Evolutionary conservation across 2,888 invertebrate species (phyloP).

Genomic region (Glaucopsyche alexis): DNA sequence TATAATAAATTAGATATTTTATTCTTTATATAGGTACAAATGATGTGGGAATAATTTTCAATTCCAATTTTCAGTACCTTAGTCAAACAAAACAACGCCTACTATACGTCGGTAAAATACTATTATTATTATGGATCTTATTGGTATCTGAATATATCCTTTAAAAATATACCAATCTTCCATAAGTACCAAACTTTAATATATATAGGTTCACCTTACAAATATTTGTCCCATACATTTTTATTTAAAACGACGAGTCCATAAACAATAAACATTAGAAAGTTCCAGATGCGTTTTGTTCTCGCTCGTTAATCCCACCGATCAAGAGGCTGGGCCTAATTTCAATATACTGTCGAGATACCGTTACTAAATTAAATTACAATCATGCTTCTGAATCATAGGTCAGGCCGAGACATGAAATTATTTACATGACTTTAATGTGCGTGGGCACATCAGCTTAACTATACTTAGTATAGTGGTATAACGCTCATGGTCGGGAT

Average conservation of each 20-base stretch:
- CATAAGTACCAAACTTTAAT: too few species aligned
- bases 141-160: too few species aligned
- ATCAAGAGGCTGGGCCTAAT: constrained; percentile 25
- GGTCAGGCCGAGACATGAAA: constrained; percentile 41
- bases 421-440: constrained; percentile 61
- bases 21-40: too few species aligned
- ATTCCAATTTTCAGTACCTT: too few species aligned
- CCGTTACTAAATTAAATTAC: constrained; percentile 40
- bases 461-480: constrained; percentile 45
- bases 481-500: constrained; percentile 41
- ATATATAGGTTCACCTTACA: neutral
- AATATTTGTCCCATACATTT: neutral
- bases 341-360: constrained; percentile 25
- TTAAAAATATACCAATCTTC: too few species aligned
- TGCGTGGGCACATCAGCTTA: constrained; percentile 64
- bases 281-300: constrained; percentile 16
- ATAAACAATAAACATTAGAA: constrained; percentile 24
- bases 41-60: too few species aligned
- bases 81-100: too few species aligned
- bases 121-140: too few species aligned
- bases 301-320: constrained; percentile 19
- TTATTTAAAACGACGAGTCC: neutral
- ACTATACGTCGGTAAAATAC: too few species aligned
- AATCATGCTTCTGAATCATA: constrained; percentile 39
- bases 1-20: too few species aligned